Conservation (phyloP, 2,113 vertebrate genomes). For the Forbesichthys agassizii region DNA sequence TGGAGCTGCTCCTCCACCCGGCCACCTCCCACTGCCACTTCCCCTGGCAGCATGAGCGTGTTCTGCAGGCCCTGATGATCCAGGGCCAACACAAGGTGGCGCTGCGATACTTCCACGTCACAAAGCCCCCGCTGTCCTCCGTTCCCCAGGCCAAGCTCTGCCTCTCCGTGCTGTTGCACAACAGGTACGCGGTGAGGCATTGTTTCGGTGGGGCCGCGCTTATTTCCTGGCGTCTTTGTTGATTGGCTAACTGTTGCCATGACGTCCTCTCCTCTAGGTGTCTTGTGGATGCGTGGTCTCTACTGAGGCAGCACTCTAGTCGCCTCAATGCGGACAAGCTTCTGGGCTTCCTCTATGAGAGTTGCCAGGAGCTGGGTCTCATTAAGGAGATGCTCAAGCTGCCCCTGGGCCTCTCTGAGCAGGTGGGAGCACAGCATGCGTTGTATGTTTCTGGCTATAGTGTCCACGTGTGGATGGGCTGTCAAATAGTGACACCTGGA, state of each 20-base stretch:
- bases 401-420: conserved; percentile 84
- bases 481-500: too few species aligned
- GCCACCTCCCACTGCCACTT: conserved; percentile 80
- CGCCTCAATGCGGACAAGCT: conserved; percentile 82
- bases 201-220: too few species aligned
- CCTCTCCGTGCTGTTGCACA: conserved; percentile 89
- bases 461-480: too few species aligned
- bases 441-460: too few species aligned
- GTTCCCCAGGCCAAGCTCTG: conserved; percentile 81
- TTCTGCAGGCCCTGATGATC: conserved; percentile 89
- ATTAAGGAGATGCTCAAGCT: conserved; percentile 92
- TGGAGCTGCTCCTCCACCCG: conserved; percentile 90
- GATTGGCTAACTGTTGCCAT: not conserved
- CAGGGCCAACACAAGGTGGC: conserved; percentile 86
- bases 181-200: conserved; percentile 74
- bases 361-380: conserved; percentile 88
- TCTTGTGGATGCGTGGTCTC: conserved; percentile 88
- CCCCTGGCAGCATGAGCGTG: conserved; percentile 87
- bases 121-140: conserved; percentile 80
- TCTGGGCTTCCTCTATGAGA: conserved; percentile 83
- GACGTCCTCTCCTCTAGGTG: conserved; percentile 69
- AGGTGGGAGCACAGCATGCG: conserved; percentile 68
- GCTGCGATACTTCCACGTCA: conserved; percentile 86
- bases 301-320: conserved; percentile 83
- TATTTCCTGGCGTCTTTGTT: not conserved